A percentile compares a stretch with the other conserved stretches of the same genome.
These are phyloP conservation scores for Thripadectes ignobilis DNA, from an alignment of 2,797 vertebrate genomes.

Conservation along the genomic window DNA sequence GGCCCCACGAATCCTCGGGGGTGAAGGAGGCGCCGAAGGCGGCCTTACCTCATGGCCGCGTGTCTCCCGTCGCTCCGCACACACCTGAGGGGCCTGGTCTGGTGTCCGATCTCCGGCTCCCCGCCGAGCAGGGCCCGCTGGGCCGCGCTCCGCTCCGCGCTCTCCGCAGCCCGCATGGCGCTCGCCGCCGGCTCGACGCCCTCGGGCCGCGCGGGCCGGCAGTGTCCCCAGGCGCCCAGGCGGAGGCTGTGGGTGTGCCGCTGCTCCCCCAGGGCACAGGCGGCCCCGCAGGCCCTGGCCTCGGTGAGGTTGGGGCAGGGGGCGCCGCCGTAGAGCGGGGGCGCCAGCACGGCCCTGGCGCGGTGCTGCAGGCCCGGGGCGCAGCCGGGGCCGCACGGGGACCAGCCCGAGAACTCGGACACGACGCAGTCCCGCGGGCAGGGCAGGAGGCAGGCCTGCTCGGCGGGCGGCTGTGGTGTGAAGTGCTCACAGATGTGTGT, in stretches of 20 bases:
- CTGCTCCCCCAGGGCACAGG: slow-evolving; percentile 83
- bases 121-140: slow-evolving; percentile 59
- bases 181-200: slow-evolving; percentile 76
- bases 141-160: slow-evolving; percentile 77
- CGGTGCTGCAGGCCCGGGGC: slow-evolving; percentile 82
- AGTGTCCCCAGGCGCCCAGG: slow-evolving; percentile 89
- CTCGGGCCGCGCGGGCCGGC: slow-evolving; percentile 81
- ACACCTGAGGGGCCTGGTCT: slow-evolving; percentile 88
- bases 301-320: slow-evolving; percentile 90
- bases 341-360: slow-evolving; percentile 83
- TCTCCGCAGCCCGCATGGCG: slow-evolving; percentile 78
- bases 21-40: not conserved
- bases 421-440: slow-evolving; percentile 93
- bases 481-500: slow-evolving; percentile 91
- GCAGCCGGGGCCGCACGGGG: slow-evolving; percentile 83
- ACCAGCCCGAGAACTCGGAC: slow-evolving; percentile 90
- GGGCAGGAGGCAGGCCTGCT: slow-evolving; percentile 94
- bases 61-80: slow-evolving; percentile 87
- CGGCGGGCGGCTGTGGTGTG: slow-evolving; percentile 80
- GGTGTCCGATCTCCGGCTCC: slow-evolving; percentile 89
- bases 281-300: slow-evolving; percentile 78
- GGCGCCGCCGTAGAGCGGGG: slow-evolving; percentile 89
- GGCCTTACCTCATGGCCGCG: slow-evolving; percentile 85
- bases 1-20: not conserved
- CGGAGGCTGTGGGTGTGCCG: slow-evolving; percentile 89